Evolutionary conservation across 2,888 invertebrate species (phyloP), one percentile per base, ranked within the genome.

Genomic region (Criorhina ranunculi): DNA sequence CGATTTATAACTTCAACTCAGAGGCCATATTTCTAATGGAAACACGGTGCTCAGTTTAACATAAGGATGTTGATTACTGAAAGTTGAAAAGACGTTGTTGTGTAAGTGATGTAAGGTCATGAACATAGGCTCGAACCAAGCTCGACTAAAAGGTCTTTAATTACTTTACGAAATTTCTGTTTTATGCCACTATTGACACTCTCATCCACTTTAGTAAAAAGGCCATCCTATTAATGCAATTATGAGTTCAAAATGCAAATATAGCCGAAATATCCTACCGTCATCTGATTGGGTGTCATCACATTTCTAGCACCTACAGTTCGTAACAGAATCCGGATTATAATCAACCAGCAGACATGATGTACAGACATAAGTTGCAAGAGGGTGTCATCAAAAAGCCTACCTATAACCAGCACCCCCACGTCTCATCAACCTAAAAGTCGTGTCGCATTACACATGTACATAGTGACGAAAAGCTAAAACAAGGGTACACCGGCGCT

Each of bases 381-480:
- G 55, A 46, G 60, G 57, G 57, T 37, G 2, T 5, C 19, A 69
- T 49, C 40, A 64, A 66, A 57, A 59, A 53, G 81, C 64, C 76
- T 80, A 80, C 60, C 31, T 9, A 67, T 2, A 8, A 24, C 29
- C 33, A n/a, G 8, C 7, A 8, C 40, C 42, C 53, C 46, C 17
- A 24, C 24, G 24, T 24, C 24, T 3, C 24, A 24, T 53, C 31
- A 44, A 35, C 29, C 24, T 24, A 24, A 55, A 62, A 51, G 7
- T 19, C 12, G 64, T 70, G 66, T 82, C 77, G 40, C 57, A 67
- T 83, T 83, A 64, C 78, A 55, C 60, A 78, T 69, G 29, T 46
- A 67, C 37, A 29, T n/a, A 81, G 73, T 80, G 80, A 75, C 75
- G 80, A 81, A 81, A 24, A 75, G 67, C 49, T 24, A n/a, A 75